These are phyloP conservation scores for Actenoides lindsayi DNA, from an alignment of 2,113 vertebrate genomes.

Conservation along the genomic window DNA sequence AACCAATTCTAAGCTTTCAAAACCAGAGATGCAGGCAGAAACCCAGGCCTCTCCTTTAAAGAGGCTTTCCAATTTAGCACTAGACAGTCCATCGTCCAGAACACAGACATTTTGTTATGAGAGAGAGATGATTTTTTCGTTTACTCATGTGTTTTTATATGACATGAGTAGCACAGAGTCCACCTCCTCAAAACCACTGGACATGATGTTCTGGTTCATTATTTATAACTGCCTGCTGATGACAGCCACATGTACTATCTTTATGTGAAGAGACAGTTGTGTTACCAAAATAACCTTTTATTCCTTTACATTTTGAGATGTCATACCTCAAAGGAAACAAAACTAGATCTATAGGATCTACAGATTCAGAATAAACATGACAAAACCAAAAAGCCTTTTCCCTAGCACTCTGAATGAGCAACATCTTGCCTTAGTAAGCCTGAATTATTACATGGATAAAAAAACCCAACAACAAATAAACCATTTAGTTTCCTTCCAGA, in stretches of 20 bases:
- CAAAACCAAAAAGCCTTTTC: not conserved
- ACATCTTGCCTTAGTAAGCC: not conserved
- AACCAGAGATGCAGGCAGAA: not conserved
- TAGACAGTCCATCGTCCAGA: slow-evolving; percentile 15
- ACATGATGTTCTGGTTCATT: not conserved
- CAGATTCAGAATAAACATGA: not conserved
- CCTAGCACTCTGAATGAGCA: not conserved
- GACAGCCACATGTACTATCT: not conserved
- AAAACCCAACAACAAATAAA: not conserved
- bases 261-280: not conserved
- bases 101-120: not conserved
- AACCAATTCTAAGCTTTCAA: not conserved
- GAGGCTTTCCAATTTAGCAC: not conserved
- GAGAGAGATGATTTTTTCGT: slow-evolving; percentile 23
- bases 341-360: not conserved
- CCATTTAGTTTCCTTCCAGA: not conserved
- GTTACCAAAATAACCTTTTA: not conserved
- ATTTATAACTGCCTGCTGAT: not conserved
- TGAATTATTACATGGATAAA: not conserved
- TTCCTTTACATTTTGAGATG: not conserved
- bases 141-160: slow-evolving; percentile 31
- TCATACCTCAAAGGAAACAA: not conserved
- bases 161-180: not conserved
- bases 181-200: not conserved
- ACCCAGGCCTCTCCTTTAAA: not conserved